Evolutionary conservation across 2,888 invertebrate species (phyloP), one percentile per base, ranked within the genome.

Genomic region (Panorpa germanica): DNA sequence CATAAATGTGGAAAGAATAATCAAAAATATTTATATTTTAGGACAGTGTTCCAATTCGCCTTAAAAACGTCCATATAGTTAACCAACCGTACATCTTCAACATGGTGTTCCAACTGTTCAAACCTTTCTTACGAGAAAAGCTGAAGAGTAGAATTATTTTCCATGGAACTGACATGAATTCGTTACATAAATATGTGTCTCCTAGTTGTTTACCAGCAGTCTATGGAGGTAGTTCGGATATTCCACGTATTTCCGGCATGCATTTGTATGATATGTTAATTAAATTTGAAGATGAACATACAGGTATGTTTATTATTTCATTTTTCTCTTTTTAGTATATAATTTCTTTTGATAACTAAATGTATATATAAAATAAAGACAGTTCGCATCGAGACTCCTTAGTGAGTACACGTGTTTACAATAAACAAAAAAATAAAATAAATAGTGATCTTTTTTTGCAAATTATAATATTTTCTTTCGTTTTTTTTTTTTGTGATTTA

Each of bases 31-130:
- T 16, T 13, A 14, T 18, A 33, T 34, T 11, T 21, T 25, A 25
- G 72, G 86, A 90, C 45, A 70, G 75, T 33, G 72, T 90, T 35
- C 86, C 90, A 0, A 59, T 81, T 24, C 65, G 90, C 38, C 60
- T 90, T 34, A 90, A 88, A 53, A 83, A 77, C 14, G 65, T 91
- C 24, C 88, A 88, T 53, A 70, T 88, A 29, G 62, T 90, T 23
- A 86, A 90, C 53, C 88, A 90, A 51, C 86, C 90, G 1, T 75
- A 73, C 48, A 65, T 88, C 38, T 90, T 91, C 58, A 85, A 86
- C 49, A 70, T 85, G 57, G 76, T 90, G 19, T 88, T 86, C 53
- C 70, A 77, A 18, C 58, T 91, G 15, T 80, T 90, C 57, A 85
- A 85, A 50, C 90, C 86, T 3, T 85, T 91, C 59, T 59, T 91